Conservation (phyloP, 2,113 vertebrate genomes). For the Struthio camelus region DNA sequence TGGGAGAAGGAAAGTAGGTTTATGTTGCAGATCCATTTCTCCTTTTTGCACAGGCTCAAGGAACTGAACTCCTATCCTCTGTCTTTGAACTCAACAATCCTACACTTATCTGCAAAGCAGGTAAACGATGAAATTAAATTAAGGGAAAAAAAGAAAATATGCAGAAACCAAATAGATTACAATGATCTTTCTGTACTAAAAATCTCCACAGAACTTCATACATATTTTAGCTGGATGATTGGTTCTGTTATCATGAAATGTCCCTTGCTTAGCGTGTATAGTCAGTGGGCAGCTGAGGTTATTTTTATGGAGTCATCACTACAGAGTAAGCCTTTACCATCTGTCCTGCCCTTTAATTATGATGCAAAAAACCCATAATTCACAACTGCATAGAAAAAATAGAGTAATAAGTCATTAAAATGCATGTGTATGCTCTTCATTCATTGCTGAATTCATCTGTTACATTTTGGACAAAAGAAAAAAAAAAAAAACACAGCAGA, state of each 20-base stretch:
- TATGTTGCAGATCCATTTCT: not conserved
- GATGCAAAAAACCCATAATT: not conserved
- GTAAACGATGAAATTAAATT: not conserved
- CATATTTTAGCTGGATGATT: not conserved
- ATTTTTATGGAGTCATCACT: not conserved
- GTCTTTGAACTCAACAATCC: not conserved
- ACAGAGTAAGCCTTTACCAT: not conserved
- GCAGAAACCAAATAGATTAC: not conserved
- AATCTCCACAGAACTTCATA: not conserved
- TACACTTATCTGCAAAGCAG: not conserved
- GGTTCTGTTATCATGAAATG: not conserved
- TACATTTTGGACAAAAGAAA: not conserved
- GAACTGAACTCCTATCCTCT: not conserved
- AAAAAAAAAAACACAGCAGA: not conserved
- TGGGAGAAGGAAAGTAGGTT: not conserved
- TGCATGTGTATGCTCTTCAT: not conserved
- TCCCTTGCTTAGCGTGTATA: not conserved
- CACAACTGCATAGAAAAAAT: not conserved
- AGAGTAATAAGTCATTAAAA: conserved; percentile 23
- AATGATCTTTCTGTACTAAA: not conserved
- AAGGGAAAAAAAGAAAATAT: not conserved
- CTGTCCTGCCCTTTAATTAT: conserved; percentile 26
- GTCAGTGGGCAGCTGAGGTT: not conserved
- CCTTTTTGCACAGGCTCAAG: not conserved
- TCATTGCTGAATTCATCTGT: not conserved